Percentiles rank a stretch among this genome's conserved stretches.
Conservation (phyloP, 2,888 invertebrate genomes). For the Acleris sparsana region DNA sequence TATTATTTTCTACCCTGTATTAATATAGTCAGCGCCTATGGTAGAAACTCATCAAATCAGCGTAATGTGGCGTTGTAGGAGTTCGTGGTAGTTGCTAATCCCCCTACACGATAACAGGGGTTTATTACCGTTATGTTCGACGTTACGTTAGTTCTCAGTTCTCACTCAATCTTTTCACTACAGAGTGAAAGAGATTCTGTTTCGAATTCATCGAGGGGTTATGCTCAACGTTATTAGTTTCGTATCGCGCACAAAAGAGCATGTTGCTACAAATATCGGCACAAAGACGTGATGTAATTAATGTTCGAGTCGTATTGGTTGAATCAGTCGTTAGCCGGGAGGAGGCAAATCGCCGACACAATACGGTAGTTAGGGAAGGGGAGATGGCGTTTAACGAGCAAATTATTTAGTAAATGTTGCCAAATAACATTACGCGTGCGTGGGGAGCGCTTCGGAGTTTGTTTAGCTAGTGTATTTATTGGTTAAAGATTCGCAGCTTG, state of each 20-base stretch:
- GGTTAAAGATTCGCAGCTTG: neutral
- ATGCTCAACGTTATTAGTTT: conserved; percentile 64
- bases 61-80: conserved; percentile 50
- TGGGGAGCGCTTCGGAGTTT: conserved; percentile 45
- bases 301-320: conserved; percentile 72
- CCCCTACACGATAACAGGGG: conserved; percentile 51
- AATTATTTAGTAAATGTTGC: conserved; percentile 83
- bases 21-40: conserved; percentile 1
- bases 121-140: no score
- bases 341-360: conserved; percentile 66
- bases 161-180: no score
- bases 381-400: conserved; percentile 80
- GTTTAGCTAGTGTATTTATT: neutral
- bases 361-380: conserved; percentile 76
- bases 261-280: conserved; percentile 75
- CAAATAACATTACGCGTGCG: conserved; percentile 79
- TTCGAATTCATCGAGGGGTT: no score
- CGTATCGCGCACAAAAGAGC: conserved; percentile 73
- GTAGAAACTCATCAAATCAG: conserved; percentile 63
- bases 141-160: no score
- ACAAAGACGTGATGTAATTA: conserved; percentile 76
- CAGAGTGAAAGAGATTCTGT: no score
- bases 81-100: conserved; percentile 71
- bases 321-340: conserved; percentile 72
- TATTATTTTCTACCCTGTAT: conserved; percentile 5